These are phyloP conservation scores for Burhinus bistriatus DNA, from an alignment of 2,113 vertebrate species.

Conservation along the genomic window DNA sequence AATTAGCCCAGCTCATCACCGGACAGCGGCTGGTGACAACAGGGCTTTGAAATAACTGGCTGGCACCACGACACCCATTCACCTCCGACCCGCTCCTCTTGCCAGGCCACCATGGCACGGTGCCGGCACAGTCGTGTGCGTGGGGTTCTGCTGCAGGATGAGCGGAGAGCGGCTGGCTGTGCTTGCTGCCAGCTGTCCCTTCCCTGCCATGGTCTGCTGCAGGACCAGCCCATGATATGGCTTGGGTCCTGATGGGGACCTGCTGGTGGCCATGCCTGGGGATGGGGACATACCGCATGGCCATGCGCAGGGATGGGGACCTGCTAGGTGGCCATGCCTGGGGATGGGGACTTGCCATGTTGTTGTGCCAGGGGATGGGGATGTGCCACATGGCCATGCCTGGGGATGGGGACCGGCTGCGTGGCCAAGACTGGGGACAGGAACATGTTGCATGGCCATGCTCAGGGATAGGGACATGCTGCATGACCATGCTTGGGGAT, in stretches of 20 bases:
- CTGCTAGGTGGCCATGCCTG: rapidly evolving
- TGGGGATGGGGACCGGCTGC: neutral
- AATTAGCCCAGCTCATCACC: neutral
- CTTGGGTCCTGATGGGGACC: neutral
- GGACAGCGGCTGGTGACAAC: neutral
- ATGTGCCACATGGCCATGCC: rapidly evolving
- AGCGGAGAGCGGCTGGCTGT: rapidly evolving
- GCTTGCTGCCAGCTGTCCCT: neutral
- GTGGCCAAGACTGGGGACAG: neutral
- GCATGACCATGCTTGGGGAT: rapidly evolving
- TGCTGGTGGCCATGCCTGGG: neutral
- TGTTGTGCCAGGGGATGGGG: no score
- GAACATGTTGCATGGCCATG: no score
- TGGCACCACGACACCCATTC: rapidly evolving
- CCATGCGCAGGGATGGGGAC: neutral
- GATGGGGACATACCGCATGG: neutral
- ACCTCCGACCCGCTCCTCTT: neutral
- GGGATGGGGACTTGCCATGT: neutral
- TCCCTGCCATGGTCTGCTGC: rapidly evolving
- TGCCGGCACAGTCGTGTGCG: rapidly evolving
- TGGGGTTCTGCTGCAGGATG: rapidly evolving
- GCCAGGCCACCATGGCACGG: neutral
- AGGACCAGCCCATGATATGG: neutral
- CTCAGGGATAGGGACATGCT: neutral
- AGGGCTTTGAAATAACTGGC: neutral